Base-by-base conservation (phyloP, 2,888 invertebrate species). In the Andrena bicolor region DNA sequence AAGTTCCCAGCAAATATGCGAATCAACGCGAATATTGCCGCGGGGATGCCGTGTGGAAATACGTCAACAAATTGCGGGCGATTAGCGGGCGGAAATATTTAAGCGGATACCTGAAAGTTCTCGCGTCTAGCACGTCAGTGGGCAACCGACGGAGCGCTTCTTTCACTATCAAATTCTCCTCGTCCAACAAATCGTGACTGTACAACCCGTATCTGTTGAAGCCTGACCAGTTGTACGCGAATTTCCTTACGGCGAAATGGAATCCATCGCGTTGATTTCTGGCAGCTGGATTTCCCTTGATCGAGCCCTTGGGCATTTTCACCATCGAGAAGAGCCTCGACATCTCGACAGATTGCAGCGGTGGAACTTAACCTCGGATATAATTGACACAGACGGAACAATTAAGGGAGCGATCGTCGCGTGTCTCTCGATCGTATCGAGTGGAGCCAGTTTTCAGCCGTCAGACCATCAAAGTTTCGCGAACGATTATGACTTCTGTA, bases 131-230 rank as follows among this genome's bases (percentile, higher is more conserved):
- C 2, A 89, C 76, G 5, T 89, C 86, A 0, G 64, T 60, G 1
- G 90, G 90, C 20, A 88, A 32, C 16, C 89, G 82, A 26, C 80
- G 83, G 7, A 90, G 0, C 1, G 86, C 87, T 63, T 74, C 80
- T 2, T 20, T 20, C 4, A 87, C 53, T 6, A 79, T 13, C 0
- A 74, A 78, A 26, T 80, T 0, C 2, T 48, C 23, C 1, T 77
- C 41, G 10, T 80, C 2, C 1, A 85, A 6, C 6, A 90, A 0
- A 13, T 88, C 88, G 16, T 88, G 63, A 0, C 76, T 65, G 32
- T 89, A 90, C 10, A 88, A 77, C 5, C 90, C 90, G 35, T 80
- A 90, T 69, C 63, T 79, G 32, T 90, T 87, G 23, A 60, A 88
- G 8, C 65, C 71, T 4, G 84, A 65, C 65, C 6, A 66, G 16